Evolutionary conservation across 2,888 invertebrate species (phyloP), one percentile per base, ranked within the genome.

Genomic region (Cephus sareptanus): DNA sequence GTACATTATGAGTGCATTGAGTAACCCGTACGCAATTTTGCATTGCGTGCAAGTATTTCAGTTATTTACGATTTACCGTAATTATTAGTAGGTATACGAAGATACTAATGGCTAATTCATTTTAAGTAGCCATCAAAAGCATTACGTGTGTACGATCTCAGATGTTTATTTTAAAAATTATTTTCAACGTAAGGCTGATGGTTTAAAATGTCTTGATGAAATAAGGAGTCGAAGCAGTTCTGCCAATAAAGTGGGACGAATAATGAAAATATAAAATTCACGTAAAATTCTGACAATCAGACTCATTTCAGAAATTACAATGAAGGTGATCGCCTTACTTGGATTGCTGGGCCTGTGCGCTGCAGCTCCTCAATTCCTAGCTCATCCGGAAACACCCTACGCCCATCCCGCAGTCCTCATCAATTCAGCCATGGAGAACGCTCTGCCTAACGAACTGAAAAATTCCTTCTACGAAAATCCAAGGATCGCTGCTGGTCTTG

Each of bases 391-490:
- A 15, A 77, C 83, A 4, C 84, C 87, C 0, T 86, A 87, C 77
- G 93, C 95, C 0, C 96, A 96, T 90, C 95, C 95, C 9, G 95
- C 95, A 0, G 96, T 96, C 0, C 93, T 96, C 40, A 92, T 93
- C 31, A 96, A 96, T 87, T 94, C 96, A 1, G 94, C 94, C 1
- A 94, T 94, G 85, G 97, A 97, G 87, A 93, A 96, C 0, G 93
- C 94, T 75, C 92, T 97, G n/a, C 96, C 96, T 0, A 92, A 94
- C 0, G 94, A 96, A 80, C 91, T 96, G 37, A 92, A 94, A 75
- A 96, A 95, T 88, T 92, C 94, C 34, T 97, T 97, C 90, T 97
- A 96, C 90, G 96, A 95, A 86, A 95, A 97, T 91, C 96, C 96
- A 0, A 90, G 93, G 2, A 94, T 96, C 15, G 96, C 95, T 11